These are phyloP conservation scores for Phaedon cochleariae DNA, from an alignment of 2,888 invertebrate species.

Conservation along the genomic window DNA sequence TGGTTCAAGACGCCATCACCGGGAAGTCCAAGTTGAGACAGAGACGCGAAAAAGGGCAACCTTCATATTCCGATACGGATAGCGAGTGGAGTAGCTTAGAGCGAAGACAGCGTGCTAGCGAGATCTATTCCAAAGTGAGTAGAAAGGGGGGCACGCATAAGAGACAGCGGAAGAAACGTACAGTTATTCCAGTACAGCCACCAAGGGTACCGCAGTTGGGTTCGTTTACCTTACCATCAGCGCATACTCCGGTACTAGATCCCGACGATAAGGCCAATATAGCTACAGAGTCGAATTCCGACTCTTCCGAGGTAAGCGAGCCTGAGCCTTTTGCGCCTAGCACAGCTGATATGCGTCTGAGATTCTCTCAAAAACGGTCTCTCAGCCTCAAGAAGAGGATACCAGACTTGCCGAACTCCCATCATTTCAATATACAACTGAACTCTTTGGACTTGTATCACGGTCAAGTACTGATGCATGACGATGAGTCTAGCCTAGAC, in stretches of 20 bases:
- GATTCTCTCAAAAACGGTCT: conserved; percentile 61
- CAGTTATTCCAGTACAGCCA: conserved; percentile 86
- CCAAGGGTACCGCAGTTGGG: conserved; percentile 66
- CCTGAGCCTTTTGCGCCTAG: conserved; percentile 53
- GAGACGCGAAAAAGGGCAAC: conserved; percentile 71
- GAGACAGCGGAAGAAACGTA: conserved; percentile 75
- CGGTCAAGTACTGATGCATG: conserved; percentile 64
- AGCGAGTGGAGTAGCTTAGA: conserved; percentile 82
- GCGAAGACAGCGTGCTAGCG: conserved; percentile 68
- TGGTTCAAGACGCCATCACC: conserved; percentile 58
- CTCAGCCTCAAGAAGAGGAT: conserved; percentile 61
- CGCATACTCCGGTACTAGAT: conserved; percentile 56
- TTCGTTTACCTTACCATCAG: conserved; percentile 56
- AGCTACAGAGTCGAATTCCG: conserved; percentile 60
- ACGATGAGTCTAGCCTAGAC: conserved; percentile 73
- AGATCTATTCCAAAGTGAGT: conserved; percentile 72
- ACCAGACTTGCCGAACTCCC: conserved; percentile 67
- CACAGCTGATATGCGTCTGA: conserved; percentile 54
- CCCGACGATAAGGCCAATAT: conserved; percentile 56
- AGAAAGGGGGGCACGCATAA: conserved; percentile 75
- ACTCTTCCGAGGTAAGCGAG: conserved; percentile 60
- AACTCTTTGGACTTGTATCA: conserved; percentile 60
- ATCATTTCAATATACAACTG: conserved; percentile 58
- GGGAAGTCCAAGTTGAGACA: conserved; percentile 70
- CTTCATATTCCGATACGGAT: conserved; percentile 87